Percentiles rank a stretch among this genome's conserved stretches.
Evolutionary conservation across 1,140 invertebrate species (phyloP).

Genomic region (Cyphomyrmex costatus): DNA sequence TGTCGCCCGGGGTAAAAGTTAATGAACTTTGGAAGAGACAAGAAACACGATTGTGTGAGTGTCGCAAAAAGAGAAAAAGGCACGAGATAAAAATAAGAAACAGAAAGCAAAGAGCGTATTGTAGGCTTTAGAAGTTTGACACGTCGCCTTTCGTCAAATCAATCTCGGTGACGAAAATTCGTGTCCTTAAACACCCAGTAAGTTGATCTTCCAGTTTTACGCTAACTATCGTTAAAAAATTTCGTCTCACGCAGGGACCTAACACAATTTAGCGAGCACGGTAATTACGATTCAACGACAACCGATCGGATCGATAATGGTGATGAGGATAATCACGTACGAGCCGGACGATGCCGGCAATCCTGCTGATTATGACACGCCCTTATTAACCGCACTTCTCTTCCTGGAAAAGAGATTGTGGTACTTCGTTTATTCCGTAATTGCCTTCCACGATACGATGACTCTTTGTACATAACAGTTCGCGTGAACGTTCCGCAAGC

Average conservation of each 20-base stretch:
- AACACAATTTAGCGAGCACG: constrained; percentile 29
- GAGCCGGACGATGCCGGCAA: constrained; percentile 48
- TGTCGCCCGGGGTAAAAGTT: no score
- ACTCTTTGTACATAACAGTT: not conserved
- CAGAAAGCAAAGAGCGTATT: no score
- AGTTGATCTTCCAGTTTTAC: not conserved
- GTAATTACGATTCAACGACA: constrained; percentile 52
- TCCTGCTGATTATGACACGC: constrained; percentile 63
- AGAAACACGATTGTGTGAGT: no score
- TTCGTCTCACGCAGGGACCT: not conserved
- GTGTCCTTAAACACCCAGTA: not conserved
- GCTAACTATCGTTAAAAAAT: constrained; percentile 7
- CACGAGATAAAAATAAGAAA: no score
- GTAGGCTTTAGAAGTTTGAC: not conserved
- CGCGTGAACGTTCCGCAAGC: not conserved
- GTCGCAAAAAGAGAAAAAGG: no score
- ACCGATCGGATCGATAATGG: constrained; percentile 65
- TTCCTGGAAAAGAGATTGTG: constrained; percentile 52
- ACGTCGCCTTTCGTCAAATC: not conserved
- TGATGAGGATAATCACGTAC: constrained; percentile 70
- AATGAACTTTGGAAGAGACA: no score
- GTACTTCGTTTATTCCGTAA: constrained; percentile 36
- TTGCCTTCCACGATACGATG: constrained; percentile 10
- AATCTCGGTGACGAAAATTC: not conserved
- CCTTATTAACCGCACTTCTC: constrained; percentile 61